phyloP scores from a whole-genome alignment of 2,888 invertebrate genomes.

The Spisula subtruncata region DNA sequence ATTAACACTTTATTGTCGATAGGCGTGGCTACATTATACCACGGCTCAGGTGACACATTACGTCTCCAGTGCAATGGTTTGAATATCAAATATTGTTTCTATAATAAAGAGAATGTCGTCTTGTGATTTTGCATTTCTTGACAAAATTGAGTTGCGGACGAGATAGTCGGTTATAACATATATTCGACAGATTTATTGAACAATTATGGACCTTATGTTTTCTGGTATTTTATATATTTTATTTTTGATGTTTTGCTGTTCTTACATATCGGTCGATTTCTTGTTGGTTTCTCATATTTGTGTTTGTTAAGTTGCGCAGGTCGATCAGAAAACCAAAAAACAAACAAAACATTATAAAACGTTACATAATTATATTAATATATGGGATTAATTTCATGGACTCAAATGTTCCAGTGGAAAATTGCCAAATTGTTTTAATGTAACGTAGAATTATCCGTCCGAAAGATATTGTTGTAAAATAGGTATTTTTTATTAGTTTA shows the following conservation, averaged over 20 bases:
- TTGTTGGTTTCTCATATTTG: too few species aligned
- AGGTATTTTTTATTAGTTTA: too few species aligned
- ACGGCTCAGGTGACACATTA: conserved; percentile 26
- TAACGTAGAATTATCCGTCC: too few species aligned
- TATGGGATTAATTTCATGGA: too few species aligned
- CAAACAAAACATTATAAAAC: too few species aligned
- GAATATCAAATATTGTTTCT: conserved; percentile 18
- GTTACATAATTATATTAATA: too few species aligned
- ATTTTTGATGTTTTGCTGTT: background rate
- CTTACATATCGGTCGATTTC: too few species aligned
- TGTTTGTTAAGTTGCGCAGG: too few species aligned
- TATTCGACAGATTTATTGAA: background rate
- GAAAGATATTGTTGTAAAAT: too few species aligned
- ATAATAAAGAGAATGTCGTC: conserved; percentile 2
- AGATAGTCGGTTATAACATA: background rate
- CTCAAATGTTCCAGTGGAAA: too few species aligned
- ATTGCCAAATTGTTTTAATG: too few species aligned
- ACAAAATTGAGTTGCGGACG: background rate
- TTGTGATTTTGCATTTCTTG: background rate
- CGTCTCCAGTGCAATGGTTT: background rate
- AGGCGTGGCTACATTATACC: background rate
- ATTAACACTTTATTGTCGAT: background rate
- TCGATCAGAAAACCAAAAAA: too few species aligned
- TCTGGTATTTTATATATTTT: background rate
- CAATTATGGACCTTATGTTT: conserved; percentile 13